Base-by-base conservation (phyloP, 1,140 invertebrate species). In the Diorhabda sublineata region DNA sequence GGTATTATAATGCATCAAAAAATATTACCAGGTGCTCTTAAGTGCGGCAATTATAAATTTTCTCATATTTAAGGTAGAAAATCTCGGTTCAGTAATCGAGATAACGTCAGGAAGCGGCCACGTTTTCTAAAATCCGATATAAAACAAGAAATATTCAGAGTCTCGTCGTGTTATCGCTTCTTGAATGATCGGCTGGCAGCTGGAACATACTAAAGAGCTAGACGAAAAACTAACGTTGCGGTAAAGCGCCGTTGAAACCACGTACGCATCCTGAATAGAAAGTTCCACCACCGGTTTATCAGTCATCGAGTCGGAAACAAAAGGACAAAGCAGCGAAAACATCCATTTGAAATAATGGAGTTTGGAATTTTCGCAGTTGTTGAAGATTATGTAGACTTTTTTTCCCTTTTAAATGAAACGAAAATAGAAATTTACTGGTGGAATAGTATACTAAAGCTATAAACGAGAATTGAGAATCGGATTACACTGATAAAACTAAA, bases 291-390 rank as follows among this genome's bases (percentile, higher is more conserved):
- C 6, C n/a, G 47, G 47, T 6, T 8, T 52, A n/a, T n/a, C 6
- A n/a, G 47, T n/a, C 47, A 52, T 52, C n/a, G 47, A 52, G 47
- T 52, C 47, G n/a, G 47, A 52, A 52, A 52, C n/a, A 52, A 52
- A 52, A 6, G 47, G 47, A 52, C 47, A 52, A 52, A 52, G 47
- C 47, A 4, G 47, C n/a, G n/a, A 52, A 52, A 52, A 52, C n/a
- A 52, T 4, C 47, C n/a, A 52, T 52, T 52, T 52, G n/a, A 52
- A 52, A n/a, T 52, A 52, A 52, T 52, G n/a, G 47, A 52, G 47
- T n/a, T 3, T 52, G n/a, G 26, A 26, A 26, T 52, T 3, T 6
- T n/a, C 6, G 47, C 47, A 3, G 4, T n/a, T 6, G 4, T 52
- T 52, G 47, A 52, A 52, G 47, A 52, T 52, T 52, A 52, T 52